phyloP scores from a whole-genome alignment of 1,140 invertebrate species.

The Drosophila teissieri region DNA sequence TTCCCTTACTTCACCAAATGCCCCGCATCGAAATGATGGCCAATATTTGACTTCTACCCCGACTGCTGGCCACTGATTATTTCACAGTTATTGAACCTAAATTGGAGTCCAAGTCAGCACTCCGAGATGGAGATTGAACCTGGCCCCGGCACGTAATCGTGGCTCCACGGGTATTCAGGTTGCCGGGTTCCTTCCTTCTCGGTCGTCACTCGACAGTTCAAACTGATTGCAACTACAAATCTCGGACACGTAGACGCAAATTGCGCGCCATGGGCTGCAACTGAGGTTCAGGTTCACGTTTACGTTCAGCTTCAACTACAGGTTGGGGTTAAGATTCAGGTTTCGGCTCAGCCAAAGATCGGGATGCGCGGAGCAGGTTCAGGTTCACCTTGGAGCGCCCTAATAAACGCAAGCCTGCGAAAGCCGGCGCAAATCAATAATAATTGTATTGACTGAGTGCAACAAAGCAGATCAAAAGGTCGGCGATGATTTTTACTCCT shows the following conservation, averaged over 20 bases:
- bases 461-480: slow-evolving; percentile 76
- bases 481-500: slow-evolving; percentile 41
- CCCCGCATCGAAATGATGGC: slow-evolving; percentile 1
- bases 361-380: slow-evolving; percentile 39
- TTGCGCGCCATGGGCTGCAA: slow-evolving; percentile 44
- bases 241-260: slow-evolving; percentile 68
- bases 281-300: slow-evolving; percentile 1
- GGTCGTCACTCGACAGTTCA: slow-evolving; percentile 59
- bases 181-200: slow-evolving; percentile 4
- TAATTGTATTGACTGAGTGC: slow-evolving; percentile 78
- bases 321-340: slow-evolving; percentile 31
- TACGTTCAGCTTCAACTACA: slow-evolving; percentile 1
- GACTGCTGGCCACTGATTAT: slow-evolving; percentile 17
- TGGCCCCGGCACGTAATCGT: slow-evolving; percentile 52
- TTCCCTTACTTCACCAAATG: background rate
- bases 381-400: slow-evolving; percentile 53
- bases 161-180: slow-evolving; percentile 28
- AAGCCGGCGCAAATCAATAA: slow-evolving; percentile 73
- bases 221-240: slow-evolving; percentile 73
- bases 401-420: slow-evolving; percentile 37
- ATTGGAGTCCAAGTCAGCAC: slow-evolving; percentile 4
- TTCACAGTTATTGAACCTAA: slow-evolving; percentile 43
- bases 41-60: slow-evolving; percentile 39
- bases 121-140: slow-evolving; percentile 23
- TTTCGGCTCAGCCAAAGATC: slow-evolving; percentile 16